These are phyloP conservation scores for Microtus californicus DNA, from an alignment of 2,797 vertebrate genomes.

Conservation along the genomic window DNA sequence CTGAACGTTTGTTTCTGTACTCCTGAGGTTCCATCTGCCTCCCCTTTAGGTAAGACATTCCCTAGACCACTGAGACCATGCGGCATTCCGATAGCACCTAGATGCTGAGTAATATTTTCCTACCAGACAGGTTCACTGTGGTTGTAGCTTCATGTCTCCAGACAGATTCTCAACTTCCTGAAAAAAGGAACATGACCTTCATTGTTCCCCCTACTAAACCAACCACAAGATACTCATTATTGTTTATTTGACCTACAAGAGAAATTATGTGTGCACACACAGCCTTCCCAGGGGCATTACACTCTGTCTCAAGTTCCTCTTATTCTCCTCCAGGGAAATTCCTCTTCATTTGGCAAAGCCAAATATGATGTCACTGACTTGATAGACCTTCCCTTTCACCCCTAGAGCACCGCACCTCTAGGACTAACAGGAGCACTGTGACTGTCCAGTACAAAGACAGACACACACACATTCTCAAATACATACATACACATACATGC, in stretches of 20 bases:
- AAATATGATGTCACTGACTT: background rate
- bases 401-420: background rate
- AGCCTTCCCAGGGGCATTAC: background rate
- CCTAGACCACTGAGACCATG: background rate
- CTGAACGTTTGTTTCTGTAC: background rate
- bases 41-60: background rate
- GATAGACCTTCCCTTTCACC: background rate
- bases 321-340: slow-evolving; percentile 1
- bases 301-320: background rate
- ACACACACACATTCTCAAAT: background rate
- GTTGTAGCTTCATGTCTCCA: background rate
- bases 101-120: background rate
- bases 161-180: background rate
- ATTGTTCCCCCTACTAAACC: background rate
- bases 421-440: background rate
- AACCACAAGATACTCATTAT: background rate
- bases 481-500: too few relatives aligned
- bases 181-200: background rate
- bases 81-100: background rate
- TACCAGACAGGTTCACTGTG: background rate
- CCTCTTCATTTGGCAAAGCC: background rate
- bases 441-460: background rate
- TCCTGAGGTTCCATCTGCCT: background rate
- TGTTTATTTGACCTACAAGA: slow-evolving; percentile 3
- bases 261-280: background rate